These are phyloP conservation scores for Datnioides undecimradiatus DNA, from an alignment of 2,113 vertebrate genomes.

Conservation along the genomic window DNA sequence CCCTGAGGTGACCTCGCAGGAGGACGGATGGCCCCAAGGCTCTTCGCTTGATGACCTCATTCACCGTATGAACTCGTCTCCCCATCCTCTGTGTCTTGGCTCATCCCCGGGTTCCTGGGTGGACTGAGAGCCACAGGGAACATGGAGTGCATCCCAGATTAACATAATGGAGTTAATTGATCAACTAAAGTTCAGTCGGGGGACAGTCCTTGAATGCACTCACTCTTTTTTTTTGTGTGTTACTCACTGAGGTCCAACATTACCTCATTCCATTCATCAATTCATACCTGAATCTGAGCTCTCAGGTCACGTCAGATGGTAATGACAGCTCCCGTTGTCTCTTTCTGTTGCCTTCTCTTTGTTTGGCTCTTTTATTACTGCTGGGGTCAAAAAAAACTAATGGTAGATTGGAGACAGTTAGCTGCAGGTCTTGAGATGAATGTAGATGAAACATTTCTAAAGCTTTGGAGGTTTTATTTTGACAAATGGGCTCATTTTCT, in stretches of 20 bases:
- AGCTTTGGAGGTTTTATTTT: neutral
- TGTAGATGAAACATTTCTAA: conserved; percentile 12
- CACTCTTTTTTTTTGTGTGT: conserved; percentile 52
- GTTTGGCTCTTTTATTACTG: conserved; percentile 27
- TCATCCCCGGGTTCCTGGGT: conserved; percentile 53
- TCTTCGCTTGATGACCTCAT: conserved; percentile 52
- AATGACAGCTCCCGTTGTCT: conserved; percentile 49
- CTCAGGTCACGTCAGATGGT: conserved; percentile 35
- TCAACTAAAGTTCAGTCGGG: conserved; percentile 67
- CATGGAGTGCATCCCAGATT: conserved; percentile 77
- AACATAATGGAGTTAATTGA: conserved; percentile 80
- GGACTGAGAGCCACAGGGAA: conserved; percentile 70
- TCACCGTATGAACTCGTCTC: conserved; percentile 62
- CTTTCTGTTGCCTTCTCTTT: conserved; percentile 37
- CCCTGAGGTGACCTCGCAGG: conserved; percentile 47
- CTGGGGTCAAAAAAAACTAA: conserved; percentile 23
- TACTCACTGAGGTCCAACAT: conserved; percentile 54
- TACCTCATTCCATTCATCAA: conserved; percentile 64
- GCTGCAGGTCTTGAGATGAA: conserved; percentile 5
- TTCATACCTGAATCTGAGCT: conserved; percentile 62
- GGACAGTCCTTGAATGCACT: conserved; percentile 62
- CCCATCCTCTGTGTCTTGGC: conserved; percentile 59
- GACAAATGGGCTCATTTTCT: neutral
- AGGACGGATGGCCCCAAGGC: conserved; percentile 45
- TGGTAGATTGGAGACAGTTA: conserved; percentile 2